These are phyloP conservation scores for Pachyramphus minor DNA, from an alignment of 2,113 vertebrate species.

Conservation along the genomic window DNA sequence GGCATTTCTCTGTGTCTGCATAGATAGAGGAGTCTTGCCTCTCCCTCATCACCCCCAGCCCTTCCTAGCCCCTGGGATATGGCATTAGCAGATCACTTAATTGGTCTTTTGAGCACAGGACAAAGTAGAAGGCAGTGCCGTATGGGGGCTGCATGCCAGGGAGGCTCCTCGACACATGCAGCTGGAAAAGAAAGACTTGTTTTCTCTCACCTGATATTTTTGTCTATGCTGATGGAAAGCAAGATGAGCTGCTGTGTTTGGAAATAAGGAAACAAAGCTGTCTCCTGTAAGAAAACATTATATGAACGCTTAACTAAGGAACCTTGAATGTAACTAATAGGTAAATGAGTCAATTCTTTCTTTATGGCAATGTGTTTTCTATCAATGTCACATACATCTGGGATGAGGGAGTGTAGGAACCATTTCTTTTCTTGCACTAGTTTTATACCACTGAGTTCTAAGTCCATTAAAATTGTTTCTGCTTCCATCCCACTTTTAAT, in stretches of 20 bases:
- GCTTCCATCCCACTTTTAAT: constrained; percentile 11
- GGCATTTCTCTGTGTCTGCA: background rate
- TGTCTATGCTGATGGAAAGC: constrained; percentile 41
- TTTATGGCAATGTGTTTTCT: background rate
- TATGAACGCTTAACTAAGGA: constrained; percentile 29
- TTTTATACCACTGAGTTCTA: background rate
- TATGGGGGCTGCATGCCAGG: background rate
- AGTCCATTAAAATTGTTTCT: background rate
- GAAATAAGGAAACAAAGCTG: constrained; percentile 60
- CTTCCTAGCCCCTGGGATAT: background rate
- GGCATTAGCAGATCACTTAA: background rate
- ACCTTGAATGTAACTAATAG: constrained; percentile 21
- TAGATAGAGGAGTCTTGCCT: background rate
- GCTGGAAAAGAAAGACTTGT: constrained; percentile 28
- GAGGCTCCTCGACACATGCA: background rate
- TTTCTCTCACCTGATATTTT: constrained; percentile 48
- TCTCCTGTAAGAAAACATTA: constrained; percentile 66
- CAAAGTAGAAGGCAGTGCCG: constrained; percentile 3
- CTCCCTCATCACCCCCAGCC: background rate
- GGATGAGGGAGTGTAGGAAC: background rate
- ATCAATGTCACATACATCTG: background rate
- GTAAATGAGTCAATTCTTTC: background rate
- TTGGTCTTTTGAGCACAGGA: background rate
- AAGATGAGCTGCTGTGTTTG: constrained; percentile 44
- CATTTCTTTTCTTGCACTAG: background rate